Percentiles rank a stretch among this genome's conserved stretches.
These are phyloP conservation scores for Elgonia sp. DNA, from an alignment of 2,888 invertebrate genomes.

Conservation along the genomic window DNA sequence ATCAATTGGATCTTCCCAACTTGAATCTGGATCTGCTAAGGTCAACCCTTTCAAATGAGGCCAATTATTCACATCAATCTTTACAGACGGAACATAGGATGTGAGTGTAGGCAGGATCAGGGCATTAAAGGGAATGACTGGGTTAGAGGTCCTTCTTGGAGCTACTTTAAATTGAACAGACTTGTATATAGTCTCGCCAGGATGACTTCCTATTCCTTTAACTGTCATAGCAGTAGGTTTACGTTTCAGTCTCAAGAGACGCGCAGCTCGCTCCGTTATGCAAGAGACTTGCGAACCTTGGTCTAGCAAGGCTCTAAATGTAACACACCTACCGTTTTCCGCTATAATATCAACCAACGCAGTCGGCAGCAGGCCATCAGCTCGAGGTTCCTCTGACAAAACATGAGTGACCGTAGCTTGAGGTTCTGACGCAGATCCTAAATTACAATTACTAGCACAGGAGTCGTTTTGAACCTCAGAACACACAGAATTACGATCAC, in stretches of 20 bases:
- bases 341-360: neutral
- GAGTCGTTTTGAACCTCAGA: no score
- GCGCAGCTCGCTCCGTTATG: slow-evolving; percentile 1
- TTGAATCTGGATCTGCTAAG: neutral
- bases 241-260: slow-evolving; percentile 2
- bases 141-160: neutral
- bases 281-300: slow-evolving; percentile 6
- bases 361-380: no score
- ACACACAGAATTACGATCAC: neutral
- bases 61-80: neutral
- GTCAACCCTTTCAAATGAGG: neutral
- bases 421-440: no score
- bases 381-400: no score
- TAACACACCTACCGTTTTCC: neutral
- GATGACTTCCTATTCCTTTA: slow-evolving; percentile 8
- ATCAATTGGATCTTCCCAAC: neutral
- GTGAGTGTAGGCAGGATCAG: slow-evolving; percentile 9
- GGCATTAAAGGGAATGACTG: slow-evolving; percentile 4
- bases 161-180: neutral
- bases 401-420: no score
- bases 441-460: no score
- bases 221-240: neutral
- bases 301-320: no score
- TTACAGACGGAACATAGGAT: slow-evolving; percentile 6
- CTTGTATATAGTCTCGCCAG: slow-evolving; percentile 4